A percentile compares a stretch with the other conserved stretches of the same genome.
Conservation (phyloP, 2,113 vertebrate species). For the Dasyornis broadbenti region DNA sequence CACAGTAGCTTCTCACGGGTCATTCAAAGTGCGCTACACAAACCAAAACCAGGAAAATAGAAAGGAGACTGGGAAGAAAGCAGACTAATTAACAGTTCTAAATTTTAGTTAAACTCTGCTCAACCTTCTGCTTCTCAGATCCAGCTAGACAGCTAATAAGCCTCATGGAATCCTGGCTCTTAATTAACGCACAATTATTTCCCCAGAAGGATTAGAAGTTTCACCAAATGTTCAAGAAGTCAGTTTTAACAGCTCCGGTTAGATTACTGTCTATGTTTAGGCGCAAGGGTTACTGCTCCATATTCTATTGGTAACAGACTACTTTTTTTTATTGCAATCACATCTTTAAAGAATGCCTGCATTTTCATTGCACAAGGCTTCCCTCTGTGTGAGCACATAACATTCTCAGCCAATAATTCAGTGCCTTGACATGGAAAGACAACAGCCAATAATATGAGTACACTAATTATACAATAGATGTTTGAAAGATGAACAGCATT, state of each 20-base stretch:
- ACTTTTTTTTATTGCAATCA: background rate
- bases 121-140: conserved; percentile 43
- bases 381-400: fast-evolving
- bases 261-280: background rate
- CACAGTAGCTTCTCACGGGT: conserved; percentile 46
- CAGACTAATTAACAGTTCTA: conserved; percentile 46
- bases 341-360: background rate
- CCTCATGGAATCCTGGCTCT: conserved; percentile 17
- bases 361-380: background rate
- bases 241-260: conserved; percentile 27
- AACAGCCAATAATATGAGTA: background rate
- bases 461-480: background rate
- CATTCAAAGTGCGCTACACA: conserved; percentile 34
- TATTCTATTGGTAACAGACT: background rate
- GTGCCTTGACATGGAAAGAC: background rate
- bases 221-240: conserved; percentile 47
- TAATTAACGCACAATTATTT: conserved; percentile 51
- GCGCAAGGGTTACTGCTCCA: conserved; percentile 3
- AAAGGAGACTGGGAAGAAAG: conserved; percentile 7
- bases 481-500: background rate
- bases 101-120: conserved; percentile 54
- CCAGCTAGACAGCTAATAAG: conserved; percentile 49
- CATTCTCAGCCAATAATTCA: background rate
- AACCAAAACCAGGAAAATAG: conserved; percentile 29
- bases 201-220: conserved; percentile 37